Evolutionary conservation across 35 echinoderm and acorn worm species (phyloP).

Genomic region (Heliocidaris tuberculata): DNA sequence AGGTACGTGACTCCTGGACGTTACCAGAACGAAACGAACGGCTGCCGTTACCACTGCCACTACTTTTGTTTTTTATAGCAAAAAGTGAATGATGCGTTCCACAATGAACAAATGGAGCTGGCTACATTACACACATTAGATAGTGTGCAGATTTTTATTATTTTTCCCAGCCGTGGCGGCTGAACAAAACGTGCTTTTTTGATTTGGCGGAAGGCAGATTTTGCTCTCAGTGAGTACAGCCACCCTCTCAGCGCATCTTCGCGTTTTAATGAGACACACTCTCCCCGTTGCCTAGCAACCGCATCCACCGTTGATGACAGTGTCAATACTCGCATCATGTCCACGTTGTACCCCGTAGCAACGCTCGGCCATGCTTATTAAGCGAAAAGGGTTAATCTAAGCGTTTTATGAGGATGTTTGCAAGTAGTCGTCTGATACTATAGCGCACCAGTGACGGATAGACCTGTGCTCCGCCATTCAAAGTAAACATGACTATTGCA

Average conservation of each 20-base stretch:
- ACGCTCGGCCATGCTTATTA: not conserved
- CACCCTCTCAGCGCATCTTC: not conserved
- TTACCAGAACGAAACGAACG: not conserved
- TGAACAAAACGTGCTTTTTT: not conserved
- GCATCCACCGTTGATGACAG: conserved; percentile 1
- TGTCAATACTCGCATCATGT: conserved; percentile 14
- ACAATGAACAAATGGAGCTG: not conserved
- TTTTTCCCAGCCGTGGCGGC: not conserved
- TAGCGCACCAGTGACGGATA: too few species aligned
- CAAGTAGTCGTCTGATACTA: too few species aligned
- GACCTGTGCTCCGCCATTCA: too few species aligned
- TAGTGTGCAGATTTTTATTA: not conserved
- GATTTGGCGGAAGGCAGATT: not conserved
- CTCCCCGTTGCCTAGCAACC: conserved; percentile 15
- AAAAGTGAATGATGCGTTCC: not conserved
- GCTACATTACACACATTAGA: not conserved
- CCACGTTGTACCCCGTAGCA: not conserved
- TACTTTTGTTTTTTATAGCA: not conserved
- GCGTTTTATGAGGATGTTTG: not conserved
- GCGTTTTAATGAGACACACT: not conserved
- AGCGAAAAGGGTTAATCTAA: not conserved
- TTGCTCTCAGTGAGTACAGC: not conserved
- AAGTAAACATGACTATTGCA: too few species aligned
- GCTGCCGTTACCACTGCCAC: not conserved
- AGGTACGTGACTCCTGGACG: not conserved